Base-by-base conservation (phyloP, 2,888 invertebrate genomes). In the Falcaria lacertinaria region DNA sequence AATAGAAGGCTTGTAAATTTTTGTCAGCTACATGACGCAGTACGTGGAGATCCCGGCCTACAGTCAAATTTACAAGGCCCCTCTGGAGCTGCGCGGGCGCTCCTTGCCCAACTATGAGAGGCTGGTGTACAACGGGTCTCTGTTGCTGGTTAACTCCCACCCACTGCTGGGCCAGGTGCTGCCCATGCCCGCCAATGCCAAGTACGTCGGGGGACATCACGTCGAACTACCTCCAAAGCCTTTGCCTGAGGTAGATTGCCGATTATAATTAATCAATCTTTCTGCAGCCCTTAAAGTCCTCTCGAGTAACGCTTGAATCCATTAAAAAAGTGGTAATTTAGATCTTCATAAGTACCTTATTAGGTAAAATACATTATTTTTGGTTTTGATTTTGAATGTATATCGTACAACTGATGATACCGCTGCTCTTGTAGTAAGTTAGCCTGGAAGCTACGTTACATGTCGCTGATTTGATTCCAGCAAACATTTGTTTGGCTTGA, bases 191-290 rank as follows among this genome's bases (percentile, higher is more conserved):
- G 55, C 53, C 3, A 78, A 60, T 39, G 66, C 62, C 1, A 73
- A 73, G 46, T 69, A 72, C 33, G 48, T 81, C 1, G 81, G 79
- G 0, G 76, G 79, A 14, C 79, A 80, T 45, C 80, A 81, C 42
- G 47, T 81, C 15, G 49, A 57, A 11, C 49, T 48, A n/a, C 40
- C 51, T 1, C 37, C 55, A 0, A 52, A 55, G 4, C 47, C 64
- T 2, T 46, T 77, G 15, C 52, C 74, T 1, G 52, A 71, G 69
- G 80, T 80, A 47, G 38, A 34, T 11, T 8, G 6, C 1, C 11
- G 8, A 11, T 11, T 28, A 3, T 19, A 6, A 19, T n/a, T 19
- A 19, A 19, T 19, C 19, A 19, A 3, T 19, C 4, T 19, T 6
- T n/a, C n/a, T n/a, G n/a, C n/a, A n/a, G n/a, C n/a, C n/a, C n/a